Evolutionary conservation across 2,113 vertebrate genomes (phyloP).

Genomic region (Lagenorhynchus albirostris): DNA sequence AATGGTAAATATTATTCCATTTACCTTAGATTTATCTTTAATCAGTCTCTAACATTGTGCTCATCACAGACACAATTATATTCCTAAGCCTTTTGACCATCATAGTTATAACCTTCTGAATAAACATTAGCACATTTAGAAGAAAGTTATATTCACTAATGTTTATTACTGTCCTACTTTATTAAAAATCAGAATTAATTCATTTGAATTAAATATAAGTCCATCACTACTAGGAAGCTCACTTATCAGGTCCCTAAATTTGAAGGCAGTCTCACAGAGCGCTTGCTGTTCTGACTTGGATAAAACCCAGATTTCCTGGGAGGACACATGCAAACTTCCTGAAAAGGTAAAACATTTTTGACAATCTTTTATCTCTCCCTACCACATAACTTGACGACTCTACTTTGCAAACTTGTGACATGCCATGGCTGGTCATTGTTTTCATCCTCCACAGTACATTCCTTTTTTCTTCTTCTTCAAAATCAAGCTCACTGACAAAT

Average conservation of each 20-base stretch:
- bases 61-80: neutral
- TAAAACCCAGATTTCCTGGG: neutral
- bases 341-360: neutral
- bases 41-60: neutral
- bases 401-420: neutral
- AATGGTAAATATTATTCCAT: neutral
- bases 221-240: neutral
- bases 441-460: neutral
- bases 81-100: neutral
- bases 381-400: neutral
- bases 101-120: neutral
- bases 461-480: neutral
- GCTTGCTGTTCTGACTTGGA: neutral
- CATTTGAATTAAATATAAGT: neutral
- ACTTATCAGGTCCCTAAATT: neutral
- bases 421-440: neutral
- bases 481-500: neutral
- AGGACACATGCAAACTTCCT: neutral
- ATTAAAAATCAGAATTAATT: neutral
- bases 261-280: neutral
- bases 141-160: neutral
- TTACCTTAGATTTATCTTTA: neutral
- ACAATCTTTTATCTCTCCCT: neutral
- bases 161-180: neutral
- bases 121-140: neutral